Percentiles rank a stretch among this genome's conserved stretches.
phyloP scores from a whole-genome alignment of 2,113 vertebrate species.

The Cephalopterus ornatus region DNA sequence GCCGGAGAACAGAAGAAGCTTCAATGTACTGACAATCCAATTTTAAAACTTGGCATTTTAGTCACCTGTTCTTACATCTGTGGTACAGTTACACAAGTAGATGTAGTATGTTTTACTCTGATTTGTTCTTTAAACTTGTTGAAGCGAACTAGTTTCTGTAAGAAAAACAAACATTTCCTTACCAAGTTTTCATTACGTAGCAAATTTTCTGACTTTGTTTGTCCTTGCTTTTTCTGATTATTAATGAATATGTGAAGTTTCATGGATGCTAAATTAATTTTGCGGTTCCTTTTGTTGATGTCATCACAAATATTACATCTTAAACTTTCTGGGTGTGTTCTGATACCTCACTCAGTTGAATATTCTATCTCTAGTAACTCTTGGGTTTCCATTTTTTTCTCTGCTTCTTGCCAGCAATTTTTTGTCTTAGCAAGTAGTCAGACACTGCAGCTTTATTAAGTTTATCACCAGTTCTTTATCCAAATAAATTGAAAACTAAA shows the following conservation, averaged over 20 bases:
- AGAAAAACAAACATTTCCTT: not conserved
- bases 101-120: not conserved
- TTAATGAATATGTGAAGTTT: not conserved
- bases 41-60: not conserved
- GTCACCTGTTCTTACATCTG: not conserved
- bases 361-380: not conserved
- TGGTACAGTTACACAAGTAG: not conserved
- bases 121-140: not conserved
- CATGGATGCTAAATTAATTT: not conserved
- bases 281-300: not conserved
- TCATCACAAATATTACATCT: not conserved
- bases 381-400: not conserved
- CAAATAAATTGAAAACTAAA: not conserved
- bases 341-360: not conserved
- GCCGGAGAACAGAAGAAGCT: not conserved
- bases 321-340: not conserved
- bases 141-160: not conserved
- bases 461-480: not conserved
- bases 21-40: not conserved
- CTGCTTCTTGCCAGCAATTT: not conserved
- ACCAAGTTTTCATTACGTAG: not conserved
- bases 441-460: not conserved
- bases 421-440: not conserved
- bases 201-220: not conserved
- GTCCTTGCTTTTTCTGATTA: not conserved